Percentiles rank a stretch among this genome's conserved stretches.
Evolutionary conservation across 2,888 invertebrate species (phyloP).

Genomic region (Oeneis ivallda): DNA sequence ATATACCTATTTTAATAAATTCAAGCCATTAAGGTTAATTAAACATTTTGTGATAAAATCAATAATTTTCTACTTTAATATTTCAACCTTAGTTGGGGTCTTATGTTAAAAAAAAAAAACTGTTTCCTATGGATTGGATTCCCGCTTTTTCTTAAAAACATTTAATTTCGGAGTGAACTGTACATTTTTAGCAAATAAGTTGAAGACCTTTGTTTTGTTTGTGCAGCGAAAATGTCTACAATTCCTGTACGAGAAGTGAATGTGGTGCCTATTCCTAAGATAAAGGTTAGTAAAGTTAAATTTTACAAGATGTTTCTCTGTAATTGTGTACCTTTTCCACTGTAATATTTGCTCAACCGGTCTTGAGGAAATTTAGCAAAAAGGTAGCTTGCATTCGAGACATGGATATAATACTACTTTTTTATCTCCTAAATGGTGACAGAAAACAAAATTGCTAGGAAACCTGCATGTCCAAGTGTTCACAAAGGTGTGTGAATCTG

Average conservation of each 20-base stretch:
- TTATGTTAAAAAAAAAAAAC: conserved; percentile 59
- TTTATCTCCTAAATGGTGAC: too few species aligned
- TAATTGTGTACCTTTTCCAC: too few species aligned
- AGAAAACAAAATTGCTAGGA: too few species aligned
- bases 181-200: too few species aligned
- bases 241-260: conserved; percentile 52
- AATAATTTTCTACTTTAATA: conserved; percentile 20
- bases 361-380: too few species aligned
- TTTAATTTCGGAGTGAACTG: too few species aligned
- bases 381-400: too few species aligned
- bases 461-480: too few species aligned
- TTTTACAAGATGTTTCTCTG: not conserved
- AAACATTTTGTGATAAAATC: conserved; percentile 26
- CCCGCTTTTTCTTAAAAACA: conserved; percentile 54
- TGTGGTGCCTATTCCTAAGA: conserved; percentile 45
- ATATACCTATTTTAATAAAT: not conserved
- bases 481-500: too few species aligned
- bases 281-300: conserved; percentile 49
- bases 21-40: not conserved
- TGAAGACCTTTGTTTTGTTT: not conserved
- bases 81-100: conserved; percentile 50
- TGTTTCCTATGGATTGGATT: conserved; percentile 51
- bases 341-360: too few species aligned
- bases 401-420: too few species aligned
- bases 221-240: conserved; percentile 38